Percentiles rank a stretch among this genome's conserved stretches.
These are phyloP conservation scores for Allobates femoralis DNA, from an alignment of 2,797 vertebrate genomes.

Conservation along the genomic window DNA sequence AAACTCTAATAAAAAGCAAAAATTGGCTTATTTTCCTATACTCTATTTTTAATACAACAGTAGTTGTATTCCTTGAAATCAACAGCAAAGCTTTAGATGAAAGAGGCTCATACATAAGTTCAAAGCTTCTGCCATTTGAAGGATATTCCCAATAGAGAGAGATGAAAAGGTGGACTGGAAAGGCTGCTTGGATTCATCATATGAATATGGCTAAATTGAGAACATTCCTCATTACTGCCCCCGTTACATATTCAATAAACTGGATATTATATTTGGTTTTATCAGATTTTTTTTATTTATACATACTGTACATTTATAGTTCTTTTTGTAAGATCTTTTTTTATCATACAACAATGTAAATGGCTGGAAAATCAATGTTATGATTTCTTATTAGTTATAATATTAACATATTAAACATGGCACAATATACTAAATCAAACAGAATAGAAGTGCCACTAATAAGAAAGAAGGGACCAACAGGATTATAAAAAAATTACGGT, in stretches of 20 bases:
- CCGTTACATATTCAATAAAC: constrained; percentile 12
- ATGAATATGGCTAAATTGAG: constrained; percentile 12
- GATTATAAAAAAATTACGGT: too few species aligned
- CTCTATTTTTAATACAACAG: not conserved
- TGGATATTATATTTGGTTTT: not conserved
- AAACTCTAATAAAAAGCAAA: constrained; percentile 13
- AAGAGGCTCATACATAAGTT: constrained; percentile 55
- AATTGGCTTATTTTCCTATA: not conserved
- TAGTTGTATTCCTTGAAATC: constrained; percentile 34
- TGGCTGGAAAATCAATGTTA: not conserved
- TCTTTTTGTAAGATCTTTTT: not conserved
- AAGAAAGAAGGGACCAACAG: too few species aligned
- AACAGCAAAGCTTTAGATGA: constrained; percentile 47
- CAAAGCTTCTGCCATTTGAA: constrained; percentile 46
- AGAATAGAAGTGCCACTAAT: too few species aligned
- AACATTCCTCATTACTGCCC: not conserved
- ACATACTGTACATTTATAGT: not conserved
- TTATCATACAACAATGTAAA: not conserved
- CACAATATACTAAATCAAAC: too few species aligned
- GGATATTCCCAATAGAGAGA: constrained; percentile 39
- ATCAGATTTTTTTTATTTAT: not conserved
- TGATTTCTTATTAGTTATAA: too few species aligned
- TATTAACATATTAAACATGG: too few species aligned
- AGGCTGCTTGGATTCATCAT: constrained; percentile 15
- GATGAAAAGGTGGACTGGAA: constrained; percentile 36